Percentiles rank a stretch among this genome's conserved stretches.
Conservation (phyloP, 1,140 invertebrate species). For the Heliconius hermathena region DNA sequence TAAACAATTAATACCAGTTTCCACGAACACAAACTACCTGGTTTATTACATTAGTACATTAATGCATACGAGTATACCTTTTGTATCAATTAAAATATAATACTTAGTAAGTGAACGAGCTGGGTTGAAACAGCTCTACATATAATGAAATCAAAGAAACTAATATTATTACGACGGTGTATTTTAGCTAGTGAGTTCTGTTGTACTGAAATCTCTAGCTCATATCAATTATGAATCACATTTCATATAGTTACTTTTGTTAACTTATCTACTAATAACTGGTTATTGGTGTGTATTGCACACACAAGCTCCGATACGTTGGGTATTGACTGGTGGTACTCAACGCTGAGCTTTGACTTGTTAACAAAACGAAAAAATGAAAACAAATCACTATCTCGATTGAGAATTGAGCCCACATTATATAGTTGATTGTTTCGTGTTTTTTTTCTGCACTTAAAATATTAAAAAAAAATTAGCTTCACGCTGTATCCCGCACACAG, state of each 20-base stretch:
- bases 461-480: too few species aligned
- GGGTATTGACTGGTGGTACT: too few species aligned
- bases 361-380: too few species aligned
- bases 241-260: not conserved
- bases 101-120: not conserved
- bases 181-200: not conserved
- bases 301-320: too few species aligned
- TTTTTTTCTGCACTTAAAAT: too few species aligned
- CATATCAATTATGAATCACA: not conserved
- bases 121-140: not conserved
- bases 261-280: not conserved
- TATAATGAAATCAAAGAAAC: not conserved
- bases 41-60: not conserved
- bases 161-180: not conserved
- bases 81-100: not conserved
- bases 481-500: too few species aligned
- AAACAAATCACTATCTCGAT: too few species aligned
- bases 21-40: not conserved
- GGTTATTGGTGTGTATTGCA: too few species aligned
- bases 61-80: not conserved
- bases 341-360: too few species aligned
- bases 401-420: too few species aligned
- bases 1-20: not conserved
- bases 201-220: not conserved
- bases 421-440: too few species aligned